Evolutionary conservation across 2,113 vertebrate genomes (phyloP).

Genomic region (Machaerirhynchus nigripectus): DNA sequence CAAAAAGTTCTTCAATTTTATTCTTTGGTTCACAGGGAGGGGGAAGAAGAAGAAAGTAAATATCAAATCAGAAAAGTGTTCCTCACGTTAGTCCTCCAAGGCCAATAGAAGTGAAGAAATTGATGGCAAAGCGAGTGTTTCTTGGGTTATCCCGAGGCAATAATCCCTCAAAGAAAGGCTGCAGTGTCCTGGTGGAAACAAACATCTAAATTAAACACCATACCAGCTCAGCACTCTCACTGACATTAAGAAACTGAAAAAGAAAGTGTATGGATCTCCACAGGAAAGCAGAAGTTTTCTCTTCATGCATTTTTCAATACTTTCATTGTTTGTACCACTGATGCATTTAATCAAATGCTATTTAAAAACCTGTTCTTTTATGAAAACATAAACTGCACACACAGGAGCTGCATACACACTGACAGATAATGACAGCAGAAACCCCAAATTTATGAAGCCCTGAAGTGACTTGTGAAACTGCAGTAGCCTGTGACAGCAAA

Average conservation of each 20-base stretch:
- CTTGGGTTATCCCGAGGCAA: conserved; percentile 96
- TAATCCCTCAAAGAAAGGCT: conserved; percentile 92
- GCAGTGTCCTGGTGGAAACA: conserved; percentile 83
- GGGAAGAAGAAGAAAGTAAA: background rate
- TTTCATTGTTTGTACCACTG: background rate
- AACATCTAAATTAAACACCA: background rate
- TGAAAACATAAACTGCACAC: background rate
- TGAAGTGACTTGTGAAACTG: background rate
- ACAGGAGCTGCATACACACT: background rate
- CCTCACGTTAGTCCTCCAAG: conserved; percentile 96
- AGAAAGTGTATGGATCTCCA: background rate
- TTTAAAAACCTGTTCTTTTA: background rate
- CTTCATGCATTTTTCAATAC: background rate
- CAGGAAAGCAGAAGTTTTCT: background rate
- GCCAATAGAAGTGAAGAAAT: conserved; percentile 98
- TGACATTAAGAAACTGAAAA: background rate
- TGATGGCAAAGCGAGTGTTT: conserved; percentile 98
- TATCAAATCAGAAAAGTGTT: background rate
- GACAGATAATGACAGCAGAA: background rate
- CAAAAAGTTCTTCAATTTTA: background rate
- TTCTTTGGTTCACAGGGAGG: accelerated
- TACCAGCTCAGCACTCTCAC: background rate
- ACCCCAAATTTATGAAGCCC: background rate
- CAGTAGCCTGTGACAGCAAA: background rate
- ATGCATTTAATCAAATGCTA: background rate